Evolutionary conservation across 30 jellyfish, hydroid and myxozoan species (phyloP).

Genomic region (Aurelia sp.): DNA sequence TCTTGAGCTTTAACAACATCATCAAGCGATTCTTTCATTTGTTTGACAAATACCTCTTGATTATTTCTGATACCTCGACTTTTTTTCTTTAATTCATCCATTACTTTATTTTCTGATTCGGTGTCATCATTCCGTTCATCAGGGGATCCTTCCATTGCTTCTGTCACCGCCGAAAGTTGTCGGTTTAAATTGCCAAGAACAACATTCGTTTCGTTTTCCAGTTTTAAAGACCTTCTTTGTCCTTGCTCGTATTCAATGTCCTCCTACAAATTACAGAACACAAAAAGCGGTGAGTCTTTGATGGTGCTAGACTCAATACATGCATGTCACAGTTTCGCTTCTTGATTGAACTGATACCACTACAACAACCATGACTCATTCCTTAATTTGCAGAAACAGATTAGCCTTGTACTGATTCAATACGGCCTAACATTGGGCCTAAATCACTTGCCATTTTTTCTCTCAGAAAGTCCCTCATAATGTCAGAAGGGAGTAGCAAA

Average conservation of each 20-base stretch:
- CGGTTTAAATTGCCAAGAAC: conserved; percentile 48
- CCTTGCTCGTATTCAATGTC: conserved; percentile 11
- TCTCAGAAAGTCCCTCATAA: too few relatives aligned
- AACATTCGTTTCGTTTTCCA: conserved; percentile 29
- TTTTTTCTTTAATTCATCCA: conserved; percentile 29
- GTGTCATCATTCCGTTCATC: not conserved
- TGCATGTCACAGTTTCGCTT: too few relatives aligned
- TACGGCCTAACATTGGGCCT: too few relatives aligned
- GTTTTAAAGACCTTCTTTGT: not conserved
- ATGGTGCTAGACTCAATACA: too few relatives aligned
- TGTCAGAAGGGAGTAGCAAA: too few relatives aligned
- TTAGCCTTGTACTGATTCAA: too few relatives aligned
- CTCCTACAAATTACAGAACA: conserved; percentile 10
- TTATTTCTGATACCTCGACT: conserved; percentile 20
- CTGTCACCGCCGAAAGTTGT: conserved; percentile 23
- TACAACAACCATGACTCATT: too few relatives aligned
- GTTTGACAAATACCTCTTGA: conserved; percentile 19
- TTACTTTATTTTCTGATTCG: conserved; percentile 4
- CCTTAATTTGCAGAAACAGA: too few relatives aligned
- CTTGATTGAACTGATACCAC: too few relatives aligned
- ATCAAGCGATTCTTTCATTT: conserved; percentile 33
- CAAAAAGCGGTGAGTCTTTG: not conserved
- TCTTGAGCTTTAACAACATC: conserved; percentile 46
- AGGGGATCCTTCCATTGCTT: not conserved
- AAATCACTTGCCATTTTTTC: too few relatives aligned